Evolutionary conservation across 2,797 vertebrate species (phyloP), one percentile per base, ranked within the genome.

Genomic region (Pteronotus mesoamericanus): DNA sequence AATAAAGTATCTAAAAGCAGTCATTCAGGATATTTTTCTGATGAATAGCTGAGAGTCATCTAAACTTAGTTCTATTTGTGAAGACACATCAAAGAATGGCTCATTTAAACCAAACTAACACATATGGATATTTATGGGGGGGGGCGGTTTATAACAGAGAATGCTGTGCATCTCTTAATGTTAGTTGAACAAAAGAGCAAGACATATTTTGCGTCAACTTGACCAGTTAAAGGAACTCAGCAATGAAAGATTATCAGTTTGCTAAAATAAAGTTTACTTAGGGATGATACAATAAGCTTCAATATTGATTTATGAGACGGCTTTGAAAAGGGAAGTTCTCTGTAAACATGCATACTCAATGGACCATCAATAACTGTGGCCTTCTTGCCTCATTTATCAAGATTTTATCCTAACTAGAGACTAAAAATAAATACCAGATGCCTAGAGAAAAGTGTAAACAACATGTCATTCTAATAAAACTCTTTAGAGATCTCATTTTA

Each of bases 361-460:
- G 89, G 87, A 74, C 87, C 94, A 97, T 97, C 94, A 97, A 94
- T 97, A 97, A 97, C 91, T 59, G 46, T 91, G 71, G 71, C 61
- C 66, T 96, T 92, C 82, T 95, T 94, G 92, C 95, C 94, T 97
- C 96, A 91, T 96, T 97, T 96, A 93, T 89, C 74, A 77, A 94
- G 69, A 95, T 97, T 89, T 48, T 46, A 77, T 74, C 34, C 91
- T 77, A 94, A 95, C 78, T 69, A 85, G 92, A 95, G 68, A 46
- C 69, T 91, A 91, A 82, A 94, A 96, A 90, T 94, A 91, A 97
- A 94, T 85, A 80, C 32, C 93, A 86, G 51, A 89, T 53, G 74
- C 83, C 78, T 82, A 87, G 68, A 95, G 86, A 96, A 96, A 91
- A 83, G 44, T 26, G 29, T 48, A 91, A 94, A 93, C 78, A 96